Base-by-base conservation (phyloP, 1,140 invertebrate genomes). In the Rhagoletis zephyria region DNA sequence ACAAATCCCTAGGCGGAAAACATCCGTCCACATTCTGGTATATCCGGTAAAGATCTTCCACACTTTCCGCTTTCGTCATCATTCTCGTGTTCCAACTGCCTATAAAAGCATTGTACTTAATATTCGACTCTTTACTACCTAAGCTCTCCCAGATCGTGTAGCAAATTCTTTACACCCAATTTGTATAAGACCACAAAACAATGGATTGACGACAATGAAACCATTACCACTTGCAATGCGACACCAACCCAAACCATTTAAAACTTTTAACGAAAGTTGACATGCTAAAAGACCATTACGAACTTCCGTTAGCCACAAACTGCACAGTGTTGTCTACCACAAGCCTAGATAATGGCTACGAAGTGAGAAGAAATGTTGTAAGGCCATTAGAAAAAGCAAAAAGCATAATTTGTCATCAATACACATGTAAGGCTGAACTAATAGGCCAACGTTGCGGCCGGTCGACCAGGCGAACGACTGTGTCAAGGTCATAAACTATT, bases 401-500 rank as follows among this genome's bases (percentile, higher is more conserved):
- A 67, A 19, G 30, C 30, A 67, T 67, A 67, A 67, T 67, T 4
- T 67, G n/a, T 67, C 64, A 67, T 67, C 64, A 67, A 67, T 67
- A 67, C 16, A 12, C 12, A 60, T 63, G 5, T 4, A 63, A 16
- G 61, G 10, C 12, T 63, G 16, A 63, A 14, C 61, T 63, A 63
- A 63, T 63, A 63, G 10, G 61, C 61, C 16, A 67, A 19, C 10
- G 51, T 10, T 56, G 5, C 10, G 30, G 30, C 30, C 30, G 1
- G 30, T 30, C 30, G 30, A 19, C 3, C 63, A 19, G 63, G 19
- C 16, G 7, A 40, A 67, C 5, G 70, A 74, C 42, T 45, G 42
- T 74, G 70, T 48, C 70, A 74, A 74, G 70, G 70, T 74, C 70
- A 48, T 74, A 74, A 74, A 48, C 70, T 14, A 45, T 48, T 74